Percentiles rank a stretch among this genome's conserved stretches.
Conservation (phyloP, 2,888 invertebrate genomes). For the Clostera curtula region DNA sequence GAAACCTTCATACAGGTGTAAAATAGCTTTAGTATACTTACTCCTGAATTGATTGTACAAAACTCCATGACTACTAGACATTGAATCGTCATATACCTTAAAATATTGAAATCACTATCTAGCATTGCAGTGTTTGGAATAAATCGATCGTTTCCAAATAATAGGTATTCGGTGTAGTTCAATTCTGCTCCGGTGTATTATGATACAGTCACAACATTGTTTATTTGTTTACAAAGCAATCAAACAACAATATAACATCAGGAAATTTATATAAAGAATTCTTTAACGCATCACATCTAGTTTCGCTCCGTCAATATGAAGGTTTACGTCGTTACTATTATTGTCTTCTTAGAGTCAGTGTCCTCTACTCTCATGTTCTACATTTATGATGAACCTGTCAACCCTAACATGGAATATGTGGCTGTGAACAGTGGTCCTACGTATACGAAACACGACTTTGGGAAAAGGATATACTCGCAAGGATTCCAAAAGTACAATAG, state of each 20-base stretch:
- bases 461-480: conserved; percentile 30
- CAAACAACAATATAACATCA: conserved; percentile 22
- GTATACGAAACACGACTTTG: conserved; percentile 21
- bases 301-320: conserved; percentile 32
- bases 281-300: conserved; percentile 18
- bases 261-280: conserved; percentile 35
- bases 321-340: conserved; percentile 21
- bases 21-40: too few species aligned
- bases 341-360: conserved; percentile 26
- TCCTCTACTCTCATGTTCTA: conserved; percentile 30
- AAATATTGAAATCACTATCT: too few species aligned
- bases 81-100: too few species aligned
- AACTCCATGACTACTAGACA: too few species aligned
- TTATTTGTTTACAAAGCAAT: conserved; percentile 35
- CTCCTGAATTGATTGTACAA: too few species aligned
- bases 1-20: too few species aligned
- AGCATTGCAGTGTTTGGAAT: too few species aligned
- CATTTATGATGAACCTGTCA: conserved; percentile 36
- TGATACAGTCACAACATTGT: conserved; percentile 13
- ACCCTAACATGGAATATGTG: conserved; percentile 30
- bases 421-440: conserved; percentile 19
- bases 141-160: too few species aligned
- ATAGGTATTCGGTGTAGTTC: too few species aligned
- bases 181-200: too few species aligned
- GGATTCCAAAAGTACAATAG: conserved; percentile 23